Base-by-base conservation (phyloP, 2,888 invertebrate species). In the Drosophila aldrichi region DNA sequence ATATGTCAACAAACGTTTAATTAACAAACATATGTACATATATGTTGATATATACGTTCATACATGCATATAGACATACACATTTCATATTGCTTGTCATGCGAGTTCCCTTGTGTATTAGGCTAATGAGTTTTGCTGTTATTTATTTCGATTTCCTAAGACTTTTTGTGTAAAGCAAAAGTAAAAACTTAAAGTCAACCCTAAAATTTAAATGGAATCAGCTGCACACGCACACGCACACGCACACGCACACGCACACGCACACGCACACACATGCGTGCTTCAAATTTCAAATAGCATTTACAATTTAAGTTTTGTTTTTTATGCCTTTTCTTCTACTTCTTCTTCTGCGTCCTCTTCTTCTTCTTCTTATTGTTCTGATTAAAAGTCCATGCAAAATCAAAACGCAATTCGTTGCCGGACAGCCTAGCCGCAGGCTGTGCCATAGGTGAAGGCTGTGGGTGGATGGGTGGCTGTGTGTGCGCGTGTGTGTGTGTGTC, bases 331-430 rank as follows among this genome's bases (percentile, higher is more conserved):
- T 14, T 22, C n/a, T 78, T 71, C 55, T 34, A 10, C n/a, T n/a
- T n/a, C n/a, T n/a, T n/a, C 34, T 34, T 34, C 10, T 10, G 3
- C 7, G 2, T 40, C 4, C 25, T 29, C 29, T 14, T 18, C 36
- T 22, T 20, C 34, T 14, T 51, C 14, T 14, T 20, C 12, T 51
- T 64, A 29, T 14, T 64, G 22, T 36, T 52, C 36, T 36, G 52
- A 18, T 44, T 57, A 61, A 74, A 78, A 87, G 82, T 77, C 79
- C 74, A 87, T 89, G 87, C 82, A 85, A 87, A 87, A 82, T 89
- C 89, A 82, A 89, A 85, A 75, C 74, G 79, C 79, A 82, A 77
- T 83, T 74, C 59, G 52, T 70, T 64, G 82, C 81, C 70, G 89
- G 89, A 85, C 89, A 85, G 81, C 77, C 74, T 69, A 77, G 71